phyloP scores from a whole-genome alignment of 2,113 vertebrate species.

The Barnardius zonarius region DNA sequence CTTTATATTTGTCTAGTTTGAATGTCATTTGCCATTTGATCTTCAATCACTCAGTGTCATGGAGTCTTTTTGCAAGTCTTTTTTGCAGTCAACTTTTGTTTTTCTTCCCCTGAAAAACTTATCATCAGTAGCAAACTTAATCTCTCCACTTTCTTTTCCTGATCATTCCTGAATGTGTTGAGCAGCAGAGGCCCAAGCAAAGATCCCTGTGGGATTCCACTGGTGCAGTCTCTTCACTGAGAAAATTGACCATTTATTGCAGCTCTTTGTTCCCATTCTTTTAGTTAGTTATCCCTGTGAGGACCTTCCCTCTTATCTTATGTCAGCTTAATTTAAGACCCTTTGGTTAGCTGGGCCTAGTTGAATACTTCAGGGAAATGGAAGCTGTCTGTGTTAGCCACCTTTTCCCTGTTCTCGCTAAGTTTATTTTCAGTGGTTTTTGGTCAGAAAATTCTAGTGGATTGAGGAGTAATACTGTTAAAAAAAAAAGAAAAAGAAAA shows the following conservation, averaged over 20 bases:
- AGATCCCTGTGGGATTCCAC: neutral
- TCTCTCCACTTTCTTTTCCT: neutral
- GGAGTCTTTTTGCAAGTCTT: neutral
- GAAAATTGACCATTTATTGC: constrained; percentile 19
- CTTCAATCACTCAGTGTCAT: neutral
- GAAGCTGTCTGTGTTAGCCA: neutral
- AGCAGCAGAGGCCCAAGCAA: neutral
- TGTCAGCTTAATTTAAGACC: neutral
- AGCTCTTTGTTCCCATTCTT: neutral
- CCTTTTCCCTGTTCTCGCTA: neutral
- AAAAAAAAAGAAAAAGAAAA: neutral
- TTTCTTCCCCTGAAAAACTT: neutral
- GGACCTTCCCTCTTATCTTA: neutral
- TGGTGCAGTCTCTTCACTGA: neutral
- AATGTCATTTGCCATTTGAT: neutral
- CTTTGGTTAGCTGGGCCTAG: neutral
- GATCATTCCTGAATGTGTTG: neutral
- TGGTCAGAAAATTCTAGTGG: neutral
- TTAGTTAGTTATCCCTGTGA: neutral
- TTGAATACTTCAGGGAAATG: neutral
- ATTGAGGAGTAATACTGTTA: neutral
- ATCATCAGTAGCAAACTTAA: neutral
- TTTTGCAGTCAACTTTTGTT: neutral
- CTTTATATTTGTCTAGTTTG: neutral
- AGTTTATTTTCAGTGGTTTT: neutral